These are phyloP conservation scores for Solea senegalensis DNA, from an alignment of 2,113 vertebrate species.

Conservation along the genomic window DNA sequence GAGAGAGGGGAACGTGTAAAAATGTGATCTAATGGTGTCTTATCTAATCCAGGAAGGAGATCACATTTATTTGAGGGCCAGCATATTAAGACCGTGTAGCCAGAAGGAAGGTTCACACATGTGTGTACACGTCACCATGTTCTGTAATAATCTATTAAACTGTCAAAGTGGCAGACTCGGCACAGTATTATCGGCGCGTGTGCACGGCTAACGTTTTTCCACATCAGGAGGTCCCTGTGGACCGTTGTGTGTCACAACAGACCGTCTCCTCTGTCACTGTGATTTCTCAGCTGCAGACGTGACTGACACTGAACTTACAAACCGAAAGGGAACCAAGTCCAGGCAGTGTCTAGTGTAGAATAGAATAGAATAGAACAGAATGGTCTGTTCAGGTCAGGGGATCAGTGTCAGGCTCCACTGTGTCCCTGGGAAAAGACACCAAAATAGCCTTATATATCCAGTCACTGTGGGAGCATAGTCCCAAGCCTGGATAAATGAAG, in stretches of 20 bases:
- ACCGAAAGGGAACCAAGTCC: background rate
- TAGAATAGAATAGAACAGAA: background rate
- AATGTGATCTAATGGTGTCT: conserved; percentile 57
- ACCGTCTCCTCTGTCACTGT: conserved; percentile 35
- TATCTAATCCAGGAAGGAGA: conserved; percentile 39
- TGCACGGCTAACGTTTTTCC: conserved; percentile 19
- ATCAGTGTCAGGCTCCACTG: too few species aligned
- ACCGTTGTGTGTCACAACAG: conserved; percentile 32
- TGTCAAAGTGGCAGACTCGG: conserved; percentile 8
- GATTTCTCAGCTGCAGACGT: conserved; percentile 29
- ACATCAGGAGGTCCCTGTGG: conserved; percentile 16
- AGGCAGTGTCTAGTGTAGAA: background rate
- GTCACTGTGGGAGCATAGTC: too few species aligned
- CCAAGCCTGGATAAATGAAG: too few species aligned
- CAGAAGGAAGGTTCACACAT: conserved; percentile 17
- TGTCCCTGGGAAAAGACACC: too few species aligned
- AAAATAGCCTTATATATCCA: too few species aligned
- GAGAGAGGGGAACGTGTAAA: too few species aligned
- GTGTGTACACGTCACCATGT: conserved; percentile 9
- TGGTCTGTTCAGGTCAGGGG: too few species aligned
- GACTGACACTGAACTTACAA: conserved; percentile 40
- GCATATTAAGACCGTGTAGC: conserved; percentile 30
- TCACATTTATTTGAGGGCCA: conserved; percentile 40
- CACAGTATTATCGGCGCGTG: background rate
- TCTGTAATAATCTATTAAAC: conserved; percentile 4